Evolutionary conservation across 1,140 invertebrate genomes (phyloP), one percentile per base, ranked within the genome.

Genomic region (Drosophila rufa): DNA sequence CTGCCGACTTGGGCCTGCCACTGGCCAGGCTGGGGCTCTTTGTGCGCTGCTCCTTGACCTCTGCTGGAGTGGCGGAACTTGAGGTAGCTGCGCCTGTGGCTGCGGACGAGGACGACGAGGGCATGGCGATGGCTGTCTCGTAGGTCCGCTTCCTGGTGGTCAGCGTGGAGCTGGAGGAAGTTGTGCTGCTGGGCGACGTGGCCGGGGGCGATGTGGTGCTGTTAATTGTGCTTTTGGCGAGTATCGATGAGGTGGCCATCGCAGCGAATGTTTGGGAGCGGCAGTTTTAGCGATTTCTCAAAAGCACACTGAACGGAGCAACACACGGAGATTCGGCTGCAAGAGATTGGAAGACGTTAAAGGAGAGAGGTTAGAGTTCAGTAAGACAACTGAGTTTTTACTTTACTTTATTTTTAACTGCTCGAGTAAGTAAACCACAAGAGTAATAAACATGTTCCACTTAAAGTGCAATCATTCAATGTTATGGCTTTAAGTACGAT

Each of bases 221-320:
- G 66, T 86, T 87, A 74, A 92, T 87, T 87, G 91, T 78, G 82
- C 67, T 86, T 69, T 92, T 92, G 64, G 91, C 75, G 62, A 92
- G 81, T 79, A 92, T 61, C 48, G 91, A 92, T 82, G 91, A 87
- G 73, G 91, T 91, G 91, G 91, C 91, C 91, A 92, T 92, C 79
- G 87, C 85, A 90, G 84, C 69, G 77, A 65, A 75, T 89, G 46
- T 90, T 74, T 57, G 46, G 55, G 58, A 75, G 71, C 82, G 75
- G 82, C 82, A 86, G 83, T 82, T 87, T 86, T 71, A 40, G 73
- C 33, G 73, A 79, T 75, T 87, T 82, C 40, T 46, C 40, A 45
- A 58, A 25, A 55, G 8, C 60, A 57, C 75, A 67, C 62, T 64
- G 4, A 27, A 36, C 43, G 25, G 14, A 48, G 45, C 19, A 48